phyloP scores from a whole-genome alignment of 2,888 invertebrate species.

The Blastobasis lacticolella region DNA sequence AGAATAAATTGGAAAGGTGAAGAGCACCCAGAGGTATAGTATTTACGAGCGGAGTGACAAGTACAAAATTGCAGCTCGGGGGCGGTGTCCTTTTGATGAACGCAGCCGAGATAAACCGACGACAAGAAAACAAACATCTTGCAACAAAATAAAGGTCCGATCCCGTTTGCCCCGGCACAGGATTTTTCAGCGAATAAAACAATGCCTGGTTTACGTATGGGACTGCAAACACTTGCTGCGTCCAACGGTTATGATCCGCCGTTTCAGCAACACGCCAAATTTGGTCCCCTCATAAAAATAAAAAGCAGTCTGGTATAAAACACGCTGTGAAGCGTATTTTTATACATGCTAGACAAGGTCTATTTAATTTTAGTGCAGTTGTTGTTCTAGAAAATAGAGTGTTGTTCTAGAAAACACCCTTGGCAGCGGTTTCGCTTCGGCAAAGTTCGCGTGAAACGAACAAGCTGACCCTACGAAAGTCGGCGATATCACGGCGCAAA shows the following conservation, averaged over 20 bases:
- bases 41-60: constrained; percentile 39
- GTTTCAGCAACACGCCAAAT: constrained; percentile 65
- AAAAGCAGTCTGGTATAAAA: constrained; percentile 52
- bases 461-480: constrained; percentile 2
- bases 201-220: constrained; percentile 48
- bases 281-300: constrained; percentile 64
- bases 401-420: not conserved
- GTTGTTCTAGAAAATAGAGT: constrained; percentile 1
- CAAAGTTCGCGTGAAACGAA: too few relatives aligned
- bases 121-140: constrained; percentile 28
- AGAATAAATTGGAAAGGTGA: too few relatives aligned
- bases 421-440: too few relatives aligned
- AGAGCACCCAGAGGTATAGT: constrained; percentile 27
- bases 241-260: constrained; percentile 65
- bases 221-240: constrained; percentile 62
- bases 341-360: constrained; percentile 25
- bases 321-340: constrained; percentile 42
- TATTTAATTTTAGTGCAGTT: constrained; percentile 2
- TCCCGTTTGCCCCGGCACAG: constrained; percentile 15
- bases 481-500: constrained; percentile 23
- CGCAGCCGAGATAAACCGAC: constrained; percentile 34
- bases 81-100: constrained; percentile 37
- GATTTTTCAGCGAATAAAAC: constrained; percentile 35
- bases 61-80: constrained; percentile 53
- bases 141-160: constrained; percentile 25